Evolutionary conservation across 1,140 invertebrate genomes (phyloP).

Genomic region (Musca vetustissima): DNA sequence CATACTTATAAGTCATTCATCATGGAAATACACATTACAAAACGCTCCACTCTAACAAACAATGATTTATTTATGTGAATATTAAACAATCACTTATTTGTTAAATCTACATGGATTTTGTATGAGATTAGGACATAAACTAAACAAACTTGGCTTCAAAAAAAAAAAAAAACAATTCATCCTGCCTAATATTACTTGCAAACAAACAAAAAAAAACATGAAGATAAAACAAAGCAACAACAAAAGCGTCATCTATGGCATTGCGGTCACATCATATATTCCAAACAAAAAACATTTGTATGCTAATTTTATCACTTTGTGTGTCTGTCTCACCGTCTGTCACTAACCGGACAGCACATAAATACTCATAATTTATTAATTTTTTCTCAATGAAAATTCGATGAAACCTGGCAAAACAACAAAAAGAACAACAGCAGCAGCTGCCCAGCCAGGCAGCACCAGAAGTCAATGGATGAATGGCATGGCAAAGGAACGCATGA

Average conservation of each 20-base stretch:
- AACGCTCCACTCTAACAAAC: no score
- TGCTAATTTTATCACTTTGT: conserved; percentile 57
- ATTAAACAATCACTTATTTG: no score
- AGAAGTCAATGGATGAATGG: background rate
- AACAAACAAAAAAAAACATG: no score
- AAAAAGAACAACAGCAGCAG: background rate
- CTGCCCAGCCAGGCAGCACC: conserved; percentile 1
- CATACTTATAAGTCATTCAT: no score
- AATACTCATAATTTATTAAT: conserved; percentile 56
- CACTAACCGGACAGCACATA: conserved; percentile 52
- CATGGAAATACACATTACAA: no score
- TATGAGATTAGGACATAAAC: background rate
- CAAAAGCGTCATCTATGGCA: no score
- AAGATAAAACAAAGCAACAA: no score
- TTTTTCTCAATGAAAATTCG: conserved; percentile 27
- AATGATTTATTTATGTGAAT: no score
- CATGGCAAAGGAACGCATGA: background rate
- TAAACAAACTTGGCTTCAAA: background rate
- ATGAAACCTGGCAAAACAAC: background rate
- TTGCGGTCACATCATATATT: background rate
- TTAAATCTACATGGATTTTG: no score
- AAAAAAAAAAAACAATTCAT: background rate
- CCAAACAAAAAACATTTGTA: conserved; percentile 40
- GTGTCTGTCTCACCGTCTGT: conserved; percentile 45
- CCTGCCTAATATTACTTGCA: background rate